A percentile compares a stretch with the other conserved stretches of the same genome.
Evolutionary conservation across 2,113 vertebrate genomes (phyloP).

Genomic region (Pantherophis guttatus): DNA sequence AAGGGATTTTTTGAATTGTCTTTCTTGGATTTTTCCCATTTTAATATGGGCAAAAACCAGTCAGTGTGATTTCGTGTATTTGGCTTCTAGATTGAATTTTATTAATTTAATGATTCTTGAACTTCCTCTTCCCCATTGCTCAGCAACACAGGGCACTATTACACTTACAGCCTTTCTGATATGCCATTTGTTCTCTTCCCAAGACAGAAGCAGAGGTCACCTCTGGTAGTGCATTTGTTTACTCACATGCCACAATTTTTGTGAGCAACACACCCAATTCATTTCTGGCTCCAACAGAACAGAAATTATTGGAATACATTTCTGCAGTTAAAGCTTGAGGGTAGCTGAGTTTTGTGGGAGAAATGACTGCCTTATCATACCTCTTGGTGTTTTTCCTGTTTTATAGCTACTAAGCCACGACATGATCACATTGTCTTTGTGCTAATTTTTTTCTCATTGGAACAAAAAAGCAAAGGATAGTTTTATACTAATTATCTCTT

Average conservation of each 20-base stretch:
- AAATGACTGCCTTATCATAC: neutral
- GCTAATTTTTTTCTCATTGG: neutral
- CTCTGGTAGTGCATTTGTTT: neutral
- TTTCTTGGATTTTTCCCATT: neutral
- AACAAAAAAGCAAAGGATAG: neutral
- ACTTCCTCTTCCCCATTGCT: neutral
- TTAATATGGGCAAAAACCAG: neutral
- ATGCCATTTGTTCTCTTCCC: neutral
- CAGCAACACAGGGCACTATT: neutral
- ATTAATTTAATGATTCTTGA: neutral
- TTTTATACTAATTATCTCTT: neutral
- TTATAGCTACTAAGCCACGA: neutral
- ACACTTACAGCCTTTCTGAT: neutral
- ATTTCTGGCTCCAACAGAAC: neutral
- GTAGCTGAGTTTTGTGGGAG: neutral
- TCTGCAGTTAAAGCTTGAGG: neutral
- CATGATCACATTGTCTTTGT: neutral
- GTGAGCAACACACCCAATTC: neutral
- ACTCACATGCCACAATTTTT: neutral
- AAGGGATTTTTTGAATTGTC: neutral
- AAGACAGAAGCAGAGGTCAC: neutral
- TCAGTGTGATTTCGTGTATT: neutral
- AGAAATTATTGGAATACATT: neutral
- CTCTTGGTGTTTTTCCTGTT: neutral
- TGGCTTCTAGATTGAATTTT: neutral